phyloP scores from a whole-genome alignment of 1,140 invertebrate genomes.

The Zaprionus capensis region DNA sequence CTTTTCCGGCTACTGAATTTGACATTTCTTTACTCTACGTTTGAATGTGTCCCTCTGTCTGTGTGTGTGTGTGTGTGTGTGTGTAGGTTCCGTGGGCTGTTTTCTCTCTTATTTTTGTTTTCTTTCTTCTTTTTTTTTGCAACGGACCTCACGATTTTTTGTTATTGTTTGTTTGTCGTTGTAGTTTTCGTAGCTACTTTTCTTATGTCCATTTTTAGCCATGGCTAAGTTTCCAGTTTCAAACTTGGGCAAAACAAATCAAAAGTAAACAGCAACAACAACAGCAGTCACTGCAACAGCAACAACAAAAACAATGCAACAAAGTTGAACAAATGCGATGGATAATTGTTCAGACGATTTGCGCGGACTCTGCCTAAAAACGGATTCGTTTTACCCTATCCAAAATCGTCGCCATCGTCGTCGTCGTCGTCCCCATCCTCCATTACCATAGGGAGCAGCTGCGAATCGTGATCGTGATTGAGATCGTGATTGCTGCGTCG shows the following conservation, averaged over 20 bases:
- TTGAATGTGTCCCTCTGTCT: constrained; percentile 11
- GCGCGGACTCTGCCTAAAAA: constrained; percentile 30
- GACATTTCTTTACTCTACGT: constrained; percentile 3
- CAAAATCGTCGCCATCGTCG: constrained; percentile 18
- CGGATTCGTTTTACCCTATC: constrained; percentile 21
- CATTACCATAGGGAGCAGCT: not conserved
- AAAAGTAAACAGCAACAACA: constrained; percentile 43
- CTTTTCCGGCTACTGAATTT: constrained; percentile 5
- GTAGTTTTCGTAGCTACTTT: constrained; percentile 50
- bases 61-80: constrained; percentile 24
- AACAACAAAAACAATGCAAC: constrained; percentile 41
- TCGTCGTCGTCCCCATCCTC: not conserved
- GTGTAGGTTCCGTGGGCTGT: constrained; percentile 23
- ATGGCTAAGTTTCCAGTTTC: constrained; percentile 76
- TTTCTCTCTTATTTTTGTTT: constrained; percentile 44
- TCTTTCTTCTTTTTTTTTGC: constrained; percentile 9
- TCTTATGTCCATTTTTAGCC: constrained; percentile 75
- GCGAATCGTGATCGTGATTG: constrained; percentile 13
- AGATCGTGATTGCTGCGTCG: constrained; percentile 2
- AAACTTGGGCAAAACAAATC: constrained; percentile 67
- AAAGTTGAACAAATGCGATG: constrained; percentile 42
- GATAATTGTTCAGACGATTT: constrained; percentile 45
- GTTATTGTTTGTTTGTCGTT: constrained; percentile 53
- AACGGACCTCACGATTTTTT: constrained; percentile 55
- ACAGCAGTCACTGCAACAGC: constrained; percentile 19